These are phyloP conservation scores for Callipepla squamata DNA, from an alignment of 2,113 vertebrate genomes.

Conservation along the genomic window DNA sequence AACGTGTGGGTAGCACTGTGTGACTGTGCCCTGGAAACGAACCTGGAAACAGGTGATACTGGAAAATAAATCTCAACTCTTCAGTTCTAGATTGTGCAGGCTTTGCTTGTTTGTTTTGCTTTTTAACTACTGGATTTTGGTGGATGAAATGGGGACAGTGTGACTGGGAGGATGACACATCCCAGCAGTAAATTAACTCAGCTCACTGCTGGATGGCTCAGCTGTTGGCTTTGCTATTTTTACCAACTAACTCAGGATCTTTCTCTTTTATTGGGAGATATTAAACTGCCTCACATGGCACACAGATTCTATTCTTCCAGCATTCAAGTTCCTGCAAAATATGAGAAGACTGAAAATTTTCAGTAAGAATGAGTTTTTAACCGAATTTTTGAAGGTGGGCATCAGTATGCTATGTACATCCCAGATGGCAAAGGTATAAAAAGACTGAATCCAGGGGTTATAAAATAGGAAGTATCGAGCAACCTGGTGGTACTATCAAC, in stretches of 20 bases:
- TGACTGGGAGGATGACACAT: not conserved
- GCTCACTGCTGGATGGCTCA: not conserved
- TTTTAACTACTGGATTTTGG: not conserved
- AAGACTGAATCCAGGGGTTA: constrained; percentile 1
- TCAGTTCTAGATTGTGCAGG: not conserved
- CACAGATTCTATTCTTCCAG: not conserved
- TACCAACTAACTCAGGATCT: not conserved
- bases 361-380: not conserved
- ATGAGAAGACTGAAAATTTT: not conserved
- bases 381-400: not conserved
- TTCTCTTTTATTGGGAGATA: not conserved
- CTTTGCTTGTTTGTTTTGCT: too few species aligned
- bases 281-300: not conserved
- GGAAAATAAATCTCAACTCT: not conserved
- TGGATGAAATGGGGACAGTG: not conserved
- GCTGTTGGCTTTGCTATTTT: not conserved
- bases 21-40: not conserved
- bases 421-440: constrained; percentile 15
- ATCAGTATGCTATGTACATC: constrained; percentile 28
- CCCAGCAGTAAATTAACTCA: not conserved
- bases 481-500: constrained; percentile 49
- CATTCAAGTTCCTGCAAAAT: not conserved
- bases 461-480: constrained; percentile 28
- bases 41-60: not conserved
- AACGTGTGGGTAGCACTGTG: not conserved